These are phyloP conservation scores for Lophochroa leadbeateri DNA, from an alignment of 2,113 vertebrate genomes.

Conservation along the genomic window DNA sequence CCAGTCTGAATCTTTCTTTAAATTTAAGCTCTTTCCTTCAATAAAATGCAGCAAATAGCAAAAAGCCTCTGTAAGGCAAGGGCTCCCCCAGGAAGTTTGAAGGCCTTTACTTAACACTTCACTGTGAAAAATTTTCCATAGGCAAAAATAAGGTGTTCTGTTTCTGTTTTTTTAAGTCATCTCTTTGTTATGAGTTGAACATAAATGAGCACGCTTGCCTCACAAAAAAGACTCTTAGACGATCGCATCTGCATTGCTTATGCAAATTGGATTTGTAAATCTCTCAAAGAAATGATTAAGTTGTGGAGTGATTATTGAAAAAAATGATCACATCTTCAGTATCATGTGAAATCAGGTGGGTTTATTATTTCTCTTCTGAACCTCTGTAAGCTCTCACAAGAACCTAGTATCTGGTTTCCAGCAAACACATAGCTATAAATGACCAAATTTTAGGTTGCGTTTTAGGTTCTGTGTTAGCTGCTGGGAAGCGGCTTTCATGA, in stretches of 20 bases:
- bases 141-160: neutral
- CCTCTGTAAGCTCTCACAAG: neutral
- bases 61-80: neutral
- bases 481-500: neutral
- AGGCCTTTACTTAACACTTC: neutral
- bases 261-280: constrained; percentile 22
- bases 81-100: neutral
- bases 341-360: neutral
- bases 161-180: accelerated
- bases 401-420: neutral
- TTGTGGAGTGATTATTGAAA: neutral
- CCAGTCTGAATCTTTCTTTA: neutral
- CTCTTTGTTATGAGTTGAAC: constrained; percentile 1
- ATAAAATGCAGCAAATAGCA: neutral
- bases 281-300: neutral
- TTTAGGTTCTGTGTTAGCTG: neutral
- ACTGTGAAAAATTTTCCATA: neutral
- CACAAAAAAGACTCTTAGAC: constrained; percentile 12
- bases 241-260: constrained; percentile 2
- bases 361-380: neutral
- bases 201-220: neutral
- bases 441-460: neutral
- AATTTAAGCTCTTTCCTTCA: neutral
- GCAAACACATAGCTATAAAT: neutral
- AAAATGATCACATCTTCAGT: neutral